Percentiles rank a stretch among this genome's conserved stretches.
These are phyloP conservation scores for Clarias magur DNA, from an alignment of 2,113 vertebrate species.

Conservation along the genomic window DNA sequence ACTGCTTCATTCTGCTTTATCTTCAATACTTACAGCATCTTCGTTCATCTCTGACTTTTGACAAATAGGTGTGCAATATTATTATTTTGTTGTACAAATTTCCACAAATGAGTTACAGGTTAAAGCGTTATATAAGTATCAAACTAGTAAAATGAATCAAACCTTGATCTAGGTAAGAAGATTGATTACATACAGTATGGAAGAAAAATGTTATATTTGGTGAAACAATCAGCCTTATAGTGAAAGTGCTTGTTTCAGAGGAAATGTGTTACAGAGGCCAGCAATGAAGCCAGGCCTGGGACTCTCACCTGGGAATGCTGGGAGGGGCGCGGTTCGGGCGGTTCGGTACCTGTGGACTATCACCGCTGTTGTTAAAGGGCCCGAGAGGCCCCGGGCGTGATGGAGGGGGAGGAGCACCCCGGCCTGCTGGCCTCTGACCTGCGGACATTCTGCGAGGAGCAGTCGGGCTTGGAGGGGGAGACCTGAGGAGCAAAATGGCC, in stretches of 20 bases:
- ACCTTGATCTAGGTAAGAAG: too few species aligned
- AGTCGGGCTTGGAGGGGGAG: constrained; percentile 83
- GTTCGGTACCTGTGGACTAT: constrained; percentile 88
- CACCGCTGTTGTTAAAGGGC: constrained; percentile 80
- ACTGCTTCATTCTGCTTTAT: not conserved
- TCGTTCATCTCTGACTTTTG: not conserved
- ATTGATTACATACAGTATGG: not conserved
- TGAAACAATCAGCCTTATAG: not conserved
- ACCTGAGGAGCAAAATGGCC: constrained; percentile 67
- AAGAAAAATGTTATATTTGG: not conserved
- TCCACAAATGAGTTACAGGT: not conserved
- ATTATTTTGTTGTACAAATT: not conserved
- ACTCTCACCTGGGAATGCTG: constrained; percentile 89
- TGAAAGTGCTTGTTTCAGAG: not conserved
- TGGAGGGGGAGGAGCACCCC: constrained; percentile 81
- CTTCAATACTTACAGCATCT: constrained; percentile 12
- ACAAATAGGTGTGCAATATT: too few species aligned
- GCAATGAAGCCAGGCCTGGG: not conserved
- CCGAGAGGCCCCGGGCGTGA: constrained; percentile 84
- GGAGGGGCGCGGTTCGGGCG: constrained; percentile 88
- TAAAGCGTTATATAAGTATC: too few species aligned
- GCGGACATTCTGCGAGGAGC: constrained; percentile 82
- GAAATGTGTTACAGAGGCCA: not conserved
- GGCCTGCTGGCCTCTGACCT: constrained; percentile 77
- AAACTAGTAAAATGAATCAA: too few species aligned